Percentiles rank a stretch among this genome's conserved stretches.
Evolutionary conservation across 2,113 vertebrate genomes (phyloP).

Genomic region (Porphyrio hochstetteri): DNA sequence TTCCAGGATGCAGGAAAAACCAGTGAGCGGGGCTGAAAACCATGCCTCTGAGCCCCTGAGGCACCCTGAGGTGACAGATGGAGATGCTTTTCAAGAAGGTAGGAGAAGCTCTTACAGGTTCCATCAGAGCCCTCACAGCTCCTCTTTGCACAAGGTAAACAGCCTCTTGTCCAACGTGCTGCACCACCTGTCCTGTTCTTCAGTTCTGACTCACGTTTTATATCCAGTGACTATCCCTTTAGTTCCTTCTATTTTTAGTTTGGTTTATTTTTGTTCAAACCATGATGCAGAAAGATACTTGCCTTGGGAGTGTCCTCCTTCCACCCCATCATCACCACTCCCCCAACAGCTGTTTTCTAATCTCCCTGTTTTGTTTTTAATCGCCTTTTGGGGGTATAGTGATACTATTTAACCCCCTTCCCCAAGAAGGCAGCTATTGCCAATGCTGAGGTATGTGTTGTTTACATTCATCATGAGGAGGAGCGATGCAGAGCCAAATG

Average conservation of each 20-base stretch:
- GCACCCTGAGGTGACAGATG: neutral
- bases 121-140: neutral
- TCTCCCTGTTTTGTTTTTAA: conserved; percentile 53
- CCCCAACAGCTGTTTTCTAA: conserved; percentile 37
- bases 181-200: conserved; percentile 13
- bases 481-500: neutral
- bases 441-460: neutral
- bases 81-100: neutral
- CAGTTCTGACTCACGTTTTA: conserved; percentile 3
- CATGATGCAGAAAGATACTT: conserved; percentile 38
- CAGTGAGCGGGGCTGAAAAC: neutral
- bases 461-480: neutral
- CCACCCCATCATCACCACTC: neutral
- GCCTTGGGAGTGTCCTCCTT: conserved; percentile 49
- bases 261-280: conserved; percentile 53
- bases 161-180: neutral
- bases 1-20: neutral
- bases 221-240: neutral
- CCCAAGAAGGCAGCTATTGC: neutral
- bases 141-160: neutral
- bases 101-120: neutral
- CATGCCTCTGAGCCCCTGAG: fast-evolving
- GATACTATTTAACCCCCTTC: neutral
- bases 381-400: neutral
- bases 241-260: conserved; percentile 48